A percentile compares a stretch with the other conserved stretches of the same genome.
Evolutionary conservation across 2,888 invertebrate genomes (phyloP).

Genomic region (Ormyrus pomaceus): DNA sequence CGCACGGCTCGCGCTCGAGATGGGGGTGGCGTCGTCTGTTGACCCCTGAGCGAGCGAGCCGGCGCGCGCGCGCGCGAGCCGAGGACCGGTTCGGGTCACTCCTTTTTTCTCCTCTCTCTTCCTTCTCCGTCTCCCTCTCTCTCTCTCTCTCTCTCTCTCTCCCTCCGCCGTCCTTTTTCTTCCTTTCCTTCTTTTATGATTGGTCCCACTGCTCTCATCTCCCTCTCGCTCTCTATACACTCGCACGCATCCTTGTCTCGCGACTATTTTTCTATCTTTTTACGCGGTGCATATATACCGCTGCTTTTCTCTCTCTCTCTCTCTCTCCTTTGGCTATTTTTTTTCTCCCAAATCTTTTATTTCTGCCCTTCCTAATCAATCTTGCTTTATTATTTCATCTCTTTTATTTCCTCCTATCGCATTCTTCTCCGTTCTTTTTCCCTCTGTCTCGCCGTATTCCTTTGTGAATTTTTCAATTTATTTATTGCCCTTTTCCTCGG

Average conservation of each 20-base stretch:
- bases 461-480: conserved; percentile 55
- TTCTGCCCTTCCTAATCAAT: conserved; percentile 45
- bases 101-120: conserved; percentile 61
- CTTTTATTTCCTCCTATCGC: conserved; percentile 42
- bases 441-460: conserved; percentile 41
- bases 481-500: conserved; percentile 49
- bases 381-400: conserved; percentile 51
- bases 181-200: conserved; percentile 43
- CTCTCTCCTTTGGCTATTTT: not conserved
- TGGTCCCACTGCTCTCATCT: conserved; percentile 36
- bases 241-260: conserved; percentile 21
- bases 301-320: conserved; percentile 34
- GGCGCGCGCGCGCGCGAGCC: conserved; percentile 57
- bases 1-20: conserved; percentile 29
- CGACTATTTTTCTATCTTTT: conserved; percentile 48
- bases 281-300: conserved; percentile 27
- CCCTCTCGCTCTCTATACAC: not conserved
- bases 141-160: conserved; percentile 52
- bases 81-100: conserved; percentile 71
- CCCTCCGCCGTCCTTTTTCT: conserved; percentile 36
- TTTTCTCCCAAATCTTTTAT: conserved; percentile 36
- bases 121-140: conserved; percentile 58
- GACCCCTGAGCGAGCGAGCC: conserved; percentile 60
- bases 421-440: conserved; percentile 47
- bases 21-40: conserved; percentile 61